phyloP scores from a whole-genome alignment of 2,113 vertebrate species.

The Cettia cetti region DNA sequence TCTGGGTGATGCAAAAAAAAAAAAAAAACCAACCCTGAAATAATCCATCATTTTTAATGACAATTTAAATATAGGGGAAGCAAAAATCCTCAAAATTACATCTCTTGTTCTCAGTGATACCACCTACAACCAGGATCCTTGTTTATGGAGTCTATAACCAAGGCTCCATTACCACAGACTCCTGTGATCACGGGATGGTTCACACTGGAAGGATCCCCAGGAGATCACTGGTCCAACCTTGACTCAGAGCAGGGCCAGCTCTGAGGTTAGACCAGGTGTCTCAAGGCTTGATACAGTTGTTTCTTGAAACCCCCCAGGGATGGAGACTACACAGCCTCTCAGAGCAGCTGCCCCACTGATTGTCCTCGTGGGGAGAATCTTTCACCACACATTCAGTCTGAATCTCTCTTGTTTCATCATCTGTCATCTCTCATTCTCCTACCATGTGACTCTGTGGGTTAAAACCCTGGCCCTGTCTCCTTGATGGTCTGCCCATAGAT shows the following conservation, averaged over 20 bases:
- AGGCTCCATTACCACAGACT: not conserved
- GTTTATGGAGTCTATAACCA: not conserved
- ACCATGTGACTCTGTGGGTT: not conserved
- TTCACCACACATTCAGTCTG: not conserved
- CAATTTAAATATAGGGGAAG: conserved; percentile 1
- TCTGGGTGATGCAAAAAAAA: not conserved
- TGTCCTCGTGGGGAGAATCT: not conserved
- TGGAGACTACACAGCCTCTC: not conserved
- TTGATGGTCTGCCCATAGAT: not conserved
- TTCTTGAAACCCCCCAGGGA: not conserved
- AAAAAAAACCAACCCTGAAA: not conserved
- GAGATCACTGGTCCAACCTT: not conserved
- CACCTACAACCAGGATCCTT: not conserved
- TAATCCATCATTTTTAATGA: conserved; percentile 8
- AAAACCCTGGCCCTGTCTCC: not conserved
- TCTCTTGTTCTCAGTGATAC: not conserved
- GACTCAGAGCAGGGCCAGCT: not conserved
- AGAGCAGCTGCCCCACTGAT: not conserved
- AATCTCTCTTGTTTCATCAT: not conserved
- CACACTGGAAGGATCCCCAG: not conserved
- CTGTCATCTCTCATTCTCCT: not conserved
- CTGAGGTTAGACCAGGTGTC: not conserved
- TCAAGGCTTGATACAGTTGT: not conserved
- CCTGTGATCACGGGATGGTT: not conserved
- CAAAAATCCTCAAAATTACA: not conserved